Conservation (phyloP, 2,113 vertebrate species). For the Zingel zingel region DNA sequence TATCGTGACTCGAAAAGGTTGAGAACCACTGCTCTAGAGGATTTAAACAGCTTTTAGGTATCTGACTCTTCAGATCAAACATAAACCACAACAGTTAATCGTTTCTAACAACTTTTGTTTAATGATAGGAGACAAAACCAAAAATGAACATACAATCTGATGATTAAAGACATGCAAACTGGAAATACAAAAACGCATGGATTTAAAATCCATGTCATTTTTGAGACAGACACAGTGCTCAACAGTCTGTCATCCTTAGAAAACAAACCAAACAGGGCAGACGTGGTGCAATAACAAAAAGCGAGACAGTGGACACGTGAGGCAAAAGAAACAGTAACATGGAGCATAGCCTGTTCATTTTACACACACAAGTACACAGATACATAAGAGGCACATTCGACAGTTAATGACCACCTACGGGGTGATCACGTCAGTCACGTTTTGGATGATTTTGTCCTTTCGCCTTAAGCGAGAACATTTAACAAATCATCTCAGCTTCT, state of each 20-base stretch:
- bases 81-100: neutral
- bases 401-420: slow-evolving; percentile 50
- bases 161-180: slow-evolving; percentile 74
- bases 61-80: slow-evolving; percentile 3
- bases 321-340: slow-evolving; percentile 12
- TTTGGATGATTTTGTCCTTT: slow-evolving; percentile 34
- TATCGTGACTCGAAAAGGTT: too few species aligned
- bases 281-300: slow-evolving; percentile 34
- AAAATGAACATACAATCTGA: slow-evolving; percentile 62
- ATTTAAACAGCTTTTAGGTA: neutral
- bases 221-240: slow-evolving; percentile 37
- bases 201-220: slow-evolving; percentile 32
- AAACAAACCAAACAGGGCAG: slow-evolving; percentile 31
- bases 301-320: slow-evolving; percentile 18
- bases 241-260: slow-evolving; percentile 45
- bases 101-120: slow-evolving; percentile 63
- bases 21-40: too few species aligned
- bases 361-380: slow-evolving; percentile 66
- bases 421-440: slow-evolving; percentile 50
- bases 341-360: slow-evolving; percentile 48
- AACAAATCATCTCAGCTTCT: slow-evolving; percentile 19
- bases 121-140: slow-evolving; percentile 66
- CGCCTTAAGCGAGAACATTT: slow-evolving; percentile 26
- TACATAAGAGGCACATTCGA: slow-evolving; percentile 72
- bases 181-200: slow-evolving; percentile 45